These are phyloP conservation scores for Spondyliosoma cantharus DNA, from an alignment of 2,797 vertebrate species.

Conservation along the genomic window DNA sequence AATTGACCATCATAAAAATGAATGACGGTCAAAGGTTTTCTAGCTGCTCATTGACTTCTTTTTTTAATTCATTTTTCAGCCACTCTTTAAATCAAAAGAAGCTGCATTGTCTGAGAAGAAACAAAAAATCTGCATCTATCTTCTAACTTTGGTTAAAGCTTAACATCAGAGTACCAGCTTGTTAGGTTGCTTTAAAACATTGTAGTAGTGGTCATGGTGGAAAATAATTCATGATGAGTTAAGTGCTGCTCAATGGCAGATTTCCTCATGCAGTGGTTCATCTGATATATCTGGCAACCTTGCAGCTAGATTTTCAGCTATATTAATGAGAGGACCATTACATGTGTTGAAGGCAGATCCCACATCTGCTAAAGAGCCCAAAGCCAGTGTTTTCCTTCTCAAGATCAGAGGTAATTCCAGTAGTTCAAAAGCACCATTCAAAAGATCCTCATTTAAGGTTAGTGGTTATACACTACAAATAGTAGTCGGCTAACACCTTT, in stretches of 20 bases:
- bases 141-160: slow-evolving; percentile 84
- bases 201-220: slow-evolving; percentile 35
- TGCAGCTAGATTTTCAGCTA: slow-evolving; percentile 46
- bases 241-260: slow-evolving; percentile 26
- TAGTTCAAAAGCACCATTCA: slow-evolving; percentile 83
- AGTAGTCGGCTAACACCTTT: slow-evolving; percentile 62
- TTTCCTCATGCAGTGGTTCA: slow-evolving; percentile 44
- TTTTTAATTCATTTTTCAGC: slow-evolving; percentile 60
- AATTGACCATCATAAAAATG: slow-evolving; percentile 77
- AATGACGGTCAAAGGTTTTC: slow-evolving; percentile 80
- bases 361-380: slow-evolving; percentile 40
- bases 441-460: slow-evolving; percentile 70
- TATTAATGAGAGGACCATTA: slow-evolving; percentile 44
- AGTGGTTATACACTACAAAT: slow-evolving; percentile 75
- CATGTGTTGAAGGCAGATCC: slow-evolving; percentile 27
- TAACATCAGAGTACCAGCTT: slow-evolving; percentile 56
- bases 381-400: slow-evolving; percentile 70
- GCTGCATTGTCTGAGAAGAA: slow-evolving; percentile 70
- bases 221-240: slow-evolving; percentile 29
- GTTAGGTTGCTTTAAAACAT: slow-evolving; percentile 55
- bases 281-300: slow-evolving; percentile 40
- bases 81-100: slow-evolving; percentile 72
- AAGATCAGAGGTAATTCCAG: slow-evolving; percentile 81
- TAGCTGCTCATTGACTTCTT: slow-evolving; percentile 82
- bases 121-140: slow-evolving; percentile 65